Percentiles rank a stretch among this genome's conserved stretches.
Evolutionary conservation across 2,113 vertebrate genomes (phyloP).

Genomic region (Phyllopteryx taeniolatus): DNA sequence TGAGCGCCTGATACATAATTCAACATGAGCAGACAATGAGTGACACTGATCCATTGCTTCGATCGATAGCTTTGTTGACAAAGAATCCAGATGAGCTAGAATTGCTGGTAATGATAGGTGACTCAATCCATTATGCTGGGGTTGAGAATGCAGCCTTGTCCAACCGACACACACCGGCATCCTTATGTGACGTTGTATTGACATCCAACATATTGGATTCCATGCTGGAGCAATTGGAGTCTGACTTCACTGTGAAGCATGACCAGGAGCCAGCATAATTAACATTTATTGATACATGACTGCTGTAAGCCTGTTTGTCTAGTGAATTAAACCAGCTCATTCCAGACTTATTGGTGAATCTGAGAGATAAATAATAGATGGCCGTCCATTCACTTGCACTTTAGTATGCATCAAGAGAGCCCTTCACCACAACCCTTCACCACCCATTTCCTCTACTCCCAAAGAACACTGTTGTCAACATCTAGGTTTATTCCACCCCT

Average conservation of each 20-base stretch:
- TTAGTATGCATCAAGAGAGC: constrained; percentile 56
- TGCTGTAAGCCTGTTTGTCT: constrained; percentile 70
- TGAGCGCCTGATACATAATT: constrained; percentile 24
- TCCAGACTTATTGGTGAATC: constrained; percentile 68
- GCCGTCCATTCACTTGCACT: constrained; percentile 66
- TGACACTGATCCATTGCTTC: constrained; percentile 20
- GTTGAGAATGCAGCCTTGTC: constrained; percentile 40
- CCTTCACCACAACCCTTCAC: not conserved
- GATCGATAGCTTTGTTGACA: constrained; percentile 43
- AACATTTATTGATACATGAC: constrained; percentile 75
- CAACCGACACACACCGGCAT: constrained; percentile 48
- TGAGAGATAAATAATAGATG: constrained; percentile 74
- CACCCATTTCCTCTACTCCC: not conserved
- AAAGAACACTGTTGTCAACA: not conserved
- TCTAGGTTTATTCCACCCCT: too few species aligned
- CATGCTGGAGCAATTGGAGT: constrained; percentile 54
- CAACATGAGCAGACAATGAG: constrained; percentile 22
- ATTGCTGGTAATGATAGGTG: constrained; percentile 6
- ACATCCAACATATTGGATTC: constrained; percentile 64
- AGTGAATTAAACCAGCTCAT: constrained; percentile 74
- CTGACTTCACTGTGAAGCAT: constrained; percentile 36
- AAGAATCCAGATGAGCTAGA: constrained; percentile 42
- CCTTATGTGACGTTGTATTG: constrained; percentile 51
- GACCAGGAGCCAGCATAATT: constrained; percentile 66
- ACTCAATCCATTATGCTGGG: constrained; percentile 32